Evolutionary conservation across 2,888 invertebrate species (phyloP), one percentile per base, ranked within the genome.

Genomic region (Cinara cedri): DNA sequence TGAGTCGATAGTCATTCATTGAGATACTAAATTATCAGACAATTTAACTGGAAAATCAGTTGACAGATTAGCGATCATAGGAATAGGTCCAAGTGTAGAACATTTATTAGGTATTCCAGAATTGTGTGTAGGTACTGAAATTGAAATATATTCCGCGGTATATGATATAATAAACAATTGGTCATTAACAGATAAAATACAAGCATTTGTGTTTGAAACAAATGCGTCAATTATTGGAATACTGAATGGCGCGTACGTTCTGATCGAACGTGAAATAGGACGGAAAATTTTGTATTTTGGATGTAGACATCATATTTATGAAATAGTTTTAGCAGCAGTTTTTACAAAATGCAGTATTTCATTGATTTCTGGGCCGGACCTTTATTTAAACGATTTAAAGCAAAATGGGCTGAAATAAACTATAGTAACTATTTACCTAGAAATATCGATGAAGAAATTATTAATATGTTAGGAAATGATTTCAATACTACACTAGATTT

Each of bases 351-450:
- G 16, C 26, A 60, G 26, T n/a, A n/a, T n/a, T n/a, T n/a, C n/a
- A n/a, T 26, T 14, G 3, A 60, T 26, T 11, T 16, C 26, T 6
- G 26, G 26, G 14, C 57, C 57, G 4, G 14, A 60, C 57, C 14
- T 19, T 60, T 60, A 60, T 60, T 60, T 26, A 60, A 60, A 26
- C 26, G 26, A 19, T 26, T 60, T 60, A 60, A 60, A 26, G 14
- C 57, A 9, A 60, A 26, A 26, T 60, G 24, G 57, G 16, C 14
- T 60, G 16, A 24, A 26, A 16, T 26, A 14, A 60, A 60, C 26
- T 60, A 24, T 14, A 19, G 26, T 14, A 60, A 60, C 8, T 60
- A 26, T 60, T 4, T 19, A 16, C 24, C 57, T 11, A 26, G 57
- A 26, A 13, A 51, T 16, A 51, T 14, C 16, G 16, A 16, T 51